Percentiles rank a stretch among this genome's conserved stretches.
Conservation (phyloP, 1,140 invertebrate genomes). For the Macrosteles quadrilineatus region DNA sequence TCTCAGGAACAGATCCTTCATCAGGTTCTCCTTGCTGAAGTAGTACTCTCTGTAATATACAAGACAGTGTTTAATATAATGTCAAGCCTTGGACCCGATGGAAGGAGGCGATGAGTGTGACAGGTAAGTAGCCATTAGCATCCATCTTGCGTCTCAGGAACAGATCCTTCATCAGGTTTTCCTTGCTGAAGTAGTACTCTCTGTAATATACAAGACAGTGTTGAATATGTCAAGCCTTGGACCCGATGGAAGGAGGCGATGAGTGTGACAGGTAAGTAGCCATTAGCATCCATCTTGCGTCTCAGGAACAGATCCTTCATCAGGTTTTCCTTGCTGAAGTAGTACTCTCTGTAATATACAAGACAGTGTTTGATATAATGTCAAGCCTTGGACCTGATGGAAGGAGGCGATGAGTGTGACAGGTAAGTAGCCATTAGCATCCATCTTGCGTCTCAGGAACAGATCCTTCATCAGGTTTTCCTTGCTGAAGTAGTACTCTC, state of each 20-base stretch:
- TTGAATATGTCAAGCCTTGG: conserved; percentile 83
- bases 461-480: conserved; percentile 96
- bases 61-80: conserved; percentile 80
- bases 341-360: conserved; percentile 93
- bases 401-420: conserved; percentile 94
- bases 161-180: conserved; percentile 95
- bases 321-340: conserved; percentile 97
- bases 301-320: conserved; percentile 94
- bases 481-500: conserved; percentile 99
- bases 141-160: conserved; percentile 98
- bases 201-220: conserved; percentile 56
- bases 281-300: conserved; percentile 93
- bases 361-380: conserved; percentile 81
- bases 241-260: conserved; percentile 97
- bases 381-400: conserved; percentile 86
- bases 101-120: conserved; percentile 94
- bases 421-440: conserved; percentile 88
- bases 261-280: conserved; percentile 88
- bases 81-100: conserved; percentile 89
- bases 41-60: conserved; percentile 94
- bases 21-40: conserved; percentile 96
- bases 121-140: conserved; percentile 86
- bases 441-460: conserved; percentile 97
- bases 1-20: conserved; percentile 93
- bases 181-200: conserved; percentile 99